These are phyloP conservation scores for Boulengeromyrus knoepffleri DNA, from an alignment of 2,113 vertebrate species.

Conservation along the genomic window DNA sequence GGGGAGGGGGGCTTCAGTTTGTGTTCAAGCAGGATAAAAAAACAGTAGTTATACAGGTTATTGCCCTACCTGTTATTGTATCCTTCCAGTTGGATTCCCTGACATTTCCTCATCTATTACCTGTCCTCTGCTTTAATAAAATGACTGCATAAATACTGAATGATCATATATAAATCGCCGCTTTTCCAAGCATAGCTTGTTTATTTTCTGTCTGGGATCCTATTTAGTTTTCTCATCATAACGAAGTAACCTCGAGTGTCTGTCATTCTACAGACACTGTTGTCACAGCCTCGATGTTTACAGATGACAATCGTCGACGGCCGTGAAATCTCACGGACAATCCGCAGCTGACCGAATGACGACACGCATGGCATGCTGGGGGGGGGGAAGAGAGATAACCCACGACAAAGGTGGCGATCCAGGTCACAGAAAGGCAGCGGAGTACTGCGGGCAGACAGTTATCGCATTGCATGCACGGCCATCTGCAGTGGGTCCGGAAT, in stretches of 20 bases:
- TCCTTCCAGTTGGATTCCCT: background rate
- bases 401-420: background rate
- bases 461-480: background rate
- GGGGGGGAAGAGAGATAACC: background rate
- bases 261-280: background rate
- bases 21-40: background rate
- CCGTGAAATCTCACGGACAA: background rate
- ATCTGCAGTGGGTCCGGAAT: background rate
- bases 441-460: background rate
- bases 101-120: no score
- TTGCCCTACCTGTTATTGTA: background rate
- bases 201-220: background rate
- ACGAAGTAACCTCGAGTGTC: background rate
- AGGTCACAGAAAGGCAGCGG: background rate
- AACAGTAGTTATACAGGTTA: background rate
- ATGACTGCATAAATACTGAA: background rate
- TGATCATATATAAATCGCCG: background rate
- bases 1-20: background rate
- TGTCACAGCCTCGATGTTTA: no score
- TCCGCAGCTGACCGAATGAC: background rate
- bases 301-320: background rate
- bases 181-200: background rate
- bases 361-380: background rate
- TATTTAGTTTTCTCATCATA: background rate
- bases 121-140: background rate